phyloP scores from a whole-genome alignment of 2,113 vertebrate genomes.

The Sitta europaea region DNA sequence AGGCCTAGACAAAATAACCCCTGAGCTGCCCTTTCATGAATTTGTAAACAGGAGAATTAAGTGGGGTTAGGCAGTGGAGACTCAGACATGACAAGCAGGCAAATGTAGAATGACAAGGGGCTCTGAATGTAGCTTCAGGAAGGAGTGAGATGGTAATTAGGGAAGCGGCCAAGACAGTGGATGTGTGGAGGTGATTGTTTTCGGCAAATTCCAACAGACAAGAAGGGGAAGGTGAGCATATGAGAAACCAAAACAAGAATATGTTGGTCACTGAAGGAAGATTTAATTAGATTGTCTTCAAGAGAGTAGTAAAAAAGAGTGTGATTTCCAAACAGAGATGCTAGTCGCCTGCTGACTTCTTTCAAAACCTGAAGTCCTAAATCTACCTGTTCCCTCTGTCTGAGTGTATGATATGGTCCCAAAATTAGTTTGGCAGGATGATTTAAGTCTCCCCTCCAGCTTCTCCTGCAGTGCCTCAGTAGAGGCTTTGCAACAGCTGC shows the following conservation, averaged over 20 bases:
- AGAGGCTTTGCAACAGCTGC: background rate
- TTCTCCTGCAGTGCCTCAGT: background rate
- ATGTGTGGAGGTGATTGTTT: fast-evolving
- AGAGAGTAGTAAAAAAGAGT: background rate
- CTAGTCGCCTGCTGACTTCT: background rate
- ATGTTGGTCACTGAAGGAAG: background rate
- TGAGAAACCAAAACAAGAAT: background rate
- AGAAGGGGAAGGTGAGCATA: fast-evolving
- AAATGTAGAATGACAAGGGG: background rate
- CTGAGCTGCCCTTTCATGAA: background rate
- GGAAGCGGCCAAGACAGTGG: background rate
- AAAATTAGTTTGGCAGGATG: background rate
- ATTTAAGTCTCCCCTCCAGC: background rate
- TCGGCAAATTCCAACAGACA: background rate
- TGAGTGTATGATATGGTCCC: background rate
- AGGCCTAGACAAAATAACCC: background rate
- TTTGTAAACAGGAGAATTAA: background rate
- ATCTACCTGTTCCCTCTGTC: background rate
- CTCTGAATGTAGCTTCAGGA: background rate
- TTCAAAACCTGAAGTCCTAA: background rate
- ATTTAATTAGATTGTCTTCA: background rate
- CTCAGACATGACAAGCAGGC: background rate
- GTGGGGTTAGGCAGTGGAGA: background rate
- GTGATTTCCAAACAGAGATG: background rate
- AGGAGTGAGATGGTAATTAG: background rate